phyloP scores from a whole-genome alignment of 2,797 vertebrate species.

The Danio jaintianensis region DNA sequence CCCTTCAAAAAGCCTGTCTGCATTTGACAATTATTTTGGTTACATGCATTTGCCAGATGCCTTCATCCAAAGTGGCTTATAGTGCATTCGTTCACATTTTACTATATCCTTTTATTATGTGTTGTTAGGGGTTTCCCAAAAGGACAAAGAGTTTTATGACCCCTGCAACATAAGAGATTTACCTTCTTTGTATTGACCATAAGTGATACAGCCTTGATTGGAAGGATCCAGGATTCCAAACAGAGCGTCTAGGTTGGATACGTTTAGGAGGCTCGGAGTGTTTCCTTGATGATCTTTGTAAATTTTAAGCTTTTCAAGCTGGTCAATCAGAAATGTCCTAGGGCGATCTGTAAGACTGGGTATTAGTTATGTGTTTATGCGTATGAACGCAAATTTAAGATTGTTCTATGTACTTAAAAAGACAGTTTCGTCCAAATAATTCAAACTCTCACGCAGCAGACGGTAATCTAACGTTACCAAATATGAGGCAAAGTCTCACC shows the following conservation, averaged over 20 bases:
- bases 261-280: slow-evolving; percentile 69
- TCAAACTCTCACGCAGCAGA: too few relatives aligned
- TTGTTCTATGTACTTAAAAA: background rate
- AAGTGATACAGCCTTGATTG: slow-evolving; percentile 68
- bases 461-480: background rate
- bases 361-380: background rate
- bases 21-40: background rate
- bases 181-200: slow-evolving; percentile 76
- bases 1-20: background rate
- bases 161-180: slow-evolving; percentile 20
- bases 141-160: background rate
- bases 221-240: slow-evolving; percentile 74
- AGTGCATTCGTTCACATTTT: background rate
- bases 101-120: background rate
- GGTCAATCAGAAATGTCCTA: slow-evolving; percentile 72
- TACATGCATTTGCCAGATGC: background rate
- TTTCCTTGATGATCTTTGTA: slow-evolving; percentile 52
- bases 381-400: background rate
- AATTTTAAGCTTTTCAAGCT: slow-evolving; percentile 69
- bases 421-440: background rate
- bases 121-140: background rate
- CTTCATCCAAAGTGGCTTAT: background rate
- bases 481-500: slow-evolving; percentile 62
- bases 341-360: slow-evolving; percentile 68
- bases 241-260: slow-evolving; percentile 70